Evolutionary conservation across 2,888 invertebrate genomes (phyloP).

Genomic region (Yponomeuta cagnagella): DNA sequence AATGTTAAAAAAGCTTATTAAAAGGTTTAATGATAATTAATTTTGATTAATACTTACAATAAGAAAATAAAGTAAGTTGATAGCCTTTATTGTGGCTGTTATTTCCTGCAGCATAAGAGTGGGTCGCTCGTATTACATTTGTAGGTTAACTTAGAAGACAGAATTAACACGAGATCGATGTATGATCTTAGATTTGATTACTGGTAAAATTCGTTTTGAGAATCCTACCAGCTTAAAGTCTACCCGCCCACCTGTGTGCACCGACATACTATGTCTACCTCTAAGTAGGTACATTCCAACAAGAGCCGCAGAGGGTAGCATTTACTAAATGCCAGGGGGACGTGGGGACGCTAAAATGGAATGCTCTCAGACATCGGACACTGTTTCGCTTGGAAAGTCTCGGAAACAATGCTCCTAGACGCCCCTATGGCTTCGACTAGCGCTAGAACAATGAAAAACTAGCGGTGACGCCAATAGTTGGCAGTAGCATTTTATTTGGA

Average conservation of each 20-base stretch:
- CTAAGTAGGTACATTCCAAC: background rate
- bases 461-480: no score
- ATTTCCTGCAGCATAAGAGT: no score
- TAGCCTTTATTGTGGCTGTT: no score
- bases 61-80: no score
- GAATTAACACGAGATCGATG: no score
- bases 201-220: background rate
- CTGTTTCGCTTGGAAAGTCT: conserved; percentile 4
- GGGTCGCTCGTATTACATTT: no score
- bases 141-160: no score
- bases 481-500: no score
- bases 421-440: background rate
- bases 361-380: conserved; percentile 5
- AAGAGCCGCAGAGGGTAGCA: conserved; percentile 22
- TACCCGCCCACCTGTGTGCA: background rate
- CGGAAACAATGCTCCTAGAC: background rate
- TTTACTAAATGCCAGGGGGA: conserved; percentile 29
- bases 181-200: background rate
- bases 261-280: background rate
- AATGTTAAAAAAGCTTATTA: no score
- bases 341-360: conserved; percentile 9
- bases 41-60: no score
- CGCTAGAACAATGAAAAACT: background rate
- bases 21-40: no score
- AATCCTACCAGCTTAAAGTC: background rate